Evolutionary conservation across 2,113 vertebrate genomes (phyloP), one percentile per base, ranked within the genome.

Genomic region (Amblyopsis rosae): DNA sequence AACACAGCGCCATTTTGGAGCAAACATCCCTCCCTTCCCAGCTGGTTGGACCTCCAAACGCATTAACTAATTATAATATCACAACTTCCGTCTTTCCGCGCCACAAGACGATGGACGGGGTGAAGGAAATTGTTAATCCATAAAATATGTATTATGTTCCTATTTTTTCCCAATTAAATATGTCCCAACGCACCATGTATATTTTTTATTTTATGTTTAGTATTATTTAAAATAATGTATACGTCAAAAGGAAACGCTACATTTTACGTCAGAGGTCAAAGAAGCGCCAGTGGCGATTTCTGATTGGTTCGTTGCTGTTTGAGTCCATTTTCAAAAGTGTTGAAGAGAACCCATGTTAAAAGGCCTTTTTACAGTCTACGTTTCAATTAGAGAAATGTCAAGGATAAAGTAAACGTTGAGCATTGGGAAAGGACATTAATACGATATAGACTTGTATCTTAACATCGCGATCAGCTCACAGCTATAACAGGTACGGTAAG

Each of bases 1-100:
- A 91, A 90, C 86, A 90, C 76, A 84, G 84, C 89, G 88, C 90
- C 90, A 91, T 91, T 90, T 90, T 90, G 89, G 69, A 83, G 19
- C 13, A 41, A 9, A 56, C 19, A 26, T 32, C 33, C 26, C 26
- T 26, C 26, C 26, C 26, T 26, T 26, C 26, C 71, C 63, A 15
- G 6, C 3, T 7, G 45, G 13, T 26, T 1, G 26, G 11, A 8
- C 9, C 45, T 12, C 41, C 7, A 1, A 1, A 0, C 3, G 1
- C 10, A 8, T 10, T 2, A 0, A 0, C 84, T 84, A 17, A 11
- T 4, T 0, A 9, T 7, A 26, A 26, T 26, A 26, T 26, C 12
- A 16, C 3, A 0, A 78, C 74, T 82, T 86, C 83, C 75, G 35
- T 41, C 0, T 13, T 1, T 10, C 7, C 9, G 12, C 63, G 58